These are phyloP conservation scores for Vanessa atalanta DNA, from an alignment of 1,140 invertebrate species.

Conservation along the genomic window DNA sequence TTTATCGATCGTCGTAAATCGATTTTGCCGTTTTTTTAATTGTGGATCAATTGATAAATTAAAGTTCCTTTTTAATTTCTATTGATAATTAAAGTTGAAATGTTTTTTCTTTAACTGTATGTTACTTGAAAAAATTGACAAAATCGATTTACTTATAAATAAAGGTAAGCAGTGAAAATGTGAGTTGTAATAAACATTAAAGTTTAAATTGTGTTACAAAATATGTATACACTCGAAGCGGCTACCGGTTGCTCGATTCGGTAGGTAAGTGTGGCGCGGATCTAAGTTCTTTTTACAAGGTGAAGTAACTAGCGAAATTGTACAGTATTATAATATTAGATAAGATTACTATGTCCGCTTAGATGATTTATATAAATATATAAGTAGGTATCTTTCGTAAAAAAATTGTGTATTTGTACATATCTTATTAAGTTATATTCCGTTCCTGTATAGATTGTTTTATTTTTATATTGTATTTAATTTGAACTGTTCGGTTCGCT, in stretches of 20 bases:
- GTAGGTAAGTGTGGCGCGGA: slow-evolving; percentile 26
- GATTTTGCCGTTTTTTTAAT: slow-evolving; percentile 14
- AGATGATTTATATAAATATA: slow-evolving; percentile 65
- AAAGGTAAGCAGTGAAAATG: neutral
- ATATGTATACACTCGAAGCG: neutral
- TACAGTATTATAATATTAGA: slow-evolving; percentile 78
- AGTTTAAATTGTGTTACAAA: neutral
- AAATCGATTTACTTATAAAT: neutral
- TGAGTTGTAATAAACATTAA: neutral
- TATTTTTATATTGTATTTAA: slow-evolving; percentile 67
- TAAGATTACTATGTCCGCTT: slow-evolving; percentile 70
- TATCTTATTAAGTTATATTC: slow-evolving; percentile 77
- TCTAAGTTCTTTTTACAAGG: slow-evolving; percentile 56
- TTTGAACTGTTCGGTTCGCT: slow-evolving; percentile 66
- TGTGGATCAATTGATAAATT: slow-evolving; percentile 4
- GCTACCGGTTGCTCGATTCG: neutral
- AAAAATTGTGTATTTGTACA: slow-evolving; percentile 75
- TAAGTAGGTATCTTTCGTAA: slow-evolving; percentile 67
- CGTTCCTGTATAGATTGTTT: slow-evolving; percentile 78
- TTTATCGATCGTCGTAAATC: slow-evolving; percentile 1
- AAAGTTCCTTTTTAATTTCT: slow-evolving; percentile 4
- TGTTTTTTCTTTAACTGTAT: neutral
- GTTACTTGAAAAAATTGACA: neutral
- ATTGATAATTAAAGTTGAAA: neutral
- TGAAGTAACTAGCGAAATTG: slow-evolving; percentile 77